These are phyloP conservation scores for Hephaestus fuliginosus DNA, from an alignment of 2,797 vertebrate genomes.

Conservation along the genomic window DNA sequence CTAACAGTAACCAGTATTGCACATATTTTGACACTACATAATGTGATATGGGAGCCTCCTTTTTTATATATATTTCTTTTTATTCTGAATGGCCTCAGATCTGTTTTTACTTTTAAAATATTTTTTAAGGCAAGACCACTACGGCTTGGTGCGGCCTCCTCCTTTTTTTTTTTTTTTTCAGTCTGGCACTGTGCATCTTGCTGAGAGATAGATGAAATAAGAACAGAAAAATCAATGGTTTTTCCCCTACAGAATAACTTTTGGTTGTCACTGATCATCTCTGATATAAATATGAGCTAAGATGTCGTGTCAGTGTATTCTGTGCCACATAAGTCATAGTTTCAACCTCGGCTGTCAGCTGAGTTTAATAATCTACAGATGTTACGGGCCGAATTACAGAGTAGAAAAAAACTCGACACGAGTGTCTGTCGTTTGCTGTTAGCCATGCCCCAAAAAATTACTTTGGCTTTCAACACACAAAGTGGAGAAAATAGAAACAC, in stretches of 20 bases:
- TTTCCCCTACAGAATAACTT: constrained; percentile 25
- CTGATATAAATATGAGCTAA: constrained; percentile 52
- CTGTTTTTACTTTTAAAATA: constrained; percentile 12
- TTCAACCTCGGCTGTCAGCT: constrained; percentile 55
- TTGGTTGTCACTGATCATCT: constrained; percentile 31
- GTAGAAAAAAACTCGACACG: constrained; percentile 42
- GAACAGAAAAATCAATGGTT: constrained; percentile 40
- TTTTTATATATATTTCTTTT: neutral
- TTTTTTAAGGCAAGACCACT: neutral
- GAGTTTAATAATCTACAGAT: constrained; percentile 63
- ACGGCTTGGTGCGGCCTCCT: constrained; percentile 5
- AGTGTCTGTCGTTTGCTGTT: constrained; percentile 53
- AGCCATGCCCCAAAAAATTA: constrained; percentile 48
- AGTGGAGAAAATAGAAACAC: constrained; percentile 19
- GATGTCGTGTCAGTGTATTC: constrained; percentile 38
- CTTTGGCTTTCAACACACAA: constrained; percentile 49
- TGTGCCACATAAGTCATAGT: constrained; percentile 39
- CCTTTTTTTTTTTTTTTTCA: neutral
- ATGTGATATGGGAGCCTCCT: constrained; percentile 7
- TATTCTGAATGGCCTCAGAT: constrained; percentile 1
- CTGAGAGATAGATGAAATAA: constrained; percentile 47
- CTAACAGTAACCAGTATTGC: constrained; percentile 28
- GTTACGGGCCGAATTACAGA: constrained; percentile 63
- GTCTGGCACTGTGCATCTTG: neutral
- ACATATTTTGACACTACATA: constrained; percentile 41